These are phyloP conservation scores for Ceramica pisi DNA, from an alignment of 2,888 invertebrate species.

Conservation along the genomic window DNA sequence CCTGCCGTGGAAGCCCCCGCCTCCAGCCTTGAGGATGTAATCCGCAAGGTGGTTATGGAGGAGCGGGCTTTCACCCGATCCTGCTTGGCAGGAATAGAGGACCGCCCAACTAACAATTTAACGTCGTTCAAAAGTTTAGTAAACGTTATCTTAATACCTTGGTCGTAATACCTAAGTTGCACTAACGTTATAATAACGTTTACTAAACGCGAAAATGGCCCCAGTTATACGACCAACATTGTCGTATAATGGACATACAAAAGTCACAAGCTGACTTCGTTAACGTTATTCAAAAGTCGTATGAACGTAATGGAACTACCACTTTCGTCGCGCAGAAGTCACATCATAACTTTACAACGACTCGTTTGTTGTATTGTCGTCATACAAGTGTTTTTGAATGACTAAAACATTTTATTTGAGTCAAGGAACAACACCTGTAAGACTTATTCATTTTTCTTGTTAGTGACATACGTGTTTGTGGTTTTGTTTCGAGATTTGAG, in stretches of 20 bases:
- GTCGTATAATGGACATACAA: constrained; percentile 5
- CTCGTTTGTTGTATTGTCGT: constrained; percentile 32
- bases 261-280: constrained; percentile 8
- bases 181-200: constrained; percentile 6
- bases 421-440: constrained; percentile 2
- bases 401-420: constrained; percentile 8
- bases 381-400: constrained; percentile 17
- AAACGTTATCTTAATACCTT: background rate
- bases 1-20: too few relatives aligned
- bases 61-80: too few relatives aligned
- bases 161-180: background rate
- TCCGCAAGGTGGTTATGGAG: too few relatives aligned
- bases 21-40: too few relatives aligned
- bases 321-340: constrained; percentile 11
- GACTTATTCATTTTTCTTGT: constrained; percentile 3
- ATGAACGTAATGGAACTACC: constrained; percentile 6
- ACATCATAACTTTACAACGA: constrained; percentile 30
- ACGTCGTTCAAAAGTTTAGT: too few relatives aligned
- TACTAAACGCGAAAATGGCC: constrained; percentile 10
- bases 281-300: constrained; percentile 5
- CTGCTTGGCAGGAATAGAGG: too few relatives aligned
- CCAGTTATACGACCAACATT: constrained; percentile 8
- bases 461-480: background rate
- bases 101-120: too few relatives aligned
- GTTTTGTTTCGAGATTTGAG: constrained; percentile 4